Evolutionary conservation across 92 coral and sea anemone species (phyloP).

Genomic region (Phenganax stokvisi): DNA sequence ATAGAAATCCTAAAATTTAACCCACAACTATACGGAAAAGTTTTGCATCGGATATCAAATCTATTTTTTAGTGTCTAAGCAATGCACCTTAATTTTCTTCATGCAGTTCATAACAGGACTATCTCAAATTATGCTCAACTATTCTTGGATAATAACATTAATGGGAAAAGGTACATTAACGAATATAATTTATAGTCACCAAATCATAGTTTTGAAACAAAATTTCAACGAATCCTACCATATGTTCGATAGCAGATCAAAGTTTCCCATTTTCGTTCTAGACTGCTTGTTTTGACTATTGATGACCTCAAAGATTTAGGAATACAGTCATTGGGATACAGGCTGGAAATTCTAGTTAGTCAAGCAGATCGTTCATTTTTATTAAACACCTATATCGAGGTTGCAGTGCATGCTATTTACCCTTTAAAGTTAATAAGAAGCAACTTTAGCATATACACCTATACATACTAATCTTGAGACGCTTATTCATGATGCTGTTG

Average conservation of each 20-base stretch:
- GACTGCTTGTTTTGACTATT: slow-evolving; percentile 56
- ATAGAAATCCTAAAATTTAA: too few species aligned
- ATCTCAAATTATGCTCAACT: slow-evolving; percentile 56
- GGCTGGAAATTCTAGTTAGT: slow-evolving; percentile 67
- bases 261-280: slow-evolving; percentile 2
- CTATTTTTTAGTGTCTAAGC: neutral
- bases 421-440: too few species aligned
- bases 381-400: too few species aligned
- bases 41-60: too few species aligned
- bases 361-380: too few species aligned
- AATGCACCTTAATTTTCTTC: neutral
- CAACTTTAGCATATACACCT: too few species aligned
- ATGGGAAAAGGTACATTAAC: slow-evolving; percentile 57
- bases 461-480: too few species aligned
- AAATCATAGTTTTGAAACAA: neutral
- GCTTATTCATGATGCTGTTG: too few species aligned
- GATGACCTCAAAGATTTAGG: slow-evolving; percentile 63
- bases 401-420: too few species aligned
- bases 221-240: neutral
- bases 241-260: neutral
- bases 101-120: slow-evolving; percentile 55
- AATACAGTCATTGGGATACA: slow-evolving; percentile 60
- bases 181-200: neutral
- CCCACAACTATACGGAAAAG: too few species aligned
- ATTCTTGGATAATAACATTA: slow-evolving; percentile 63